A percentile compares a stretch with the other conserved stretches of the same genome.
Conservation (phyloP, 1,140 invertebrate genomes). For the Pentalonia nigronervosa region DNA sequence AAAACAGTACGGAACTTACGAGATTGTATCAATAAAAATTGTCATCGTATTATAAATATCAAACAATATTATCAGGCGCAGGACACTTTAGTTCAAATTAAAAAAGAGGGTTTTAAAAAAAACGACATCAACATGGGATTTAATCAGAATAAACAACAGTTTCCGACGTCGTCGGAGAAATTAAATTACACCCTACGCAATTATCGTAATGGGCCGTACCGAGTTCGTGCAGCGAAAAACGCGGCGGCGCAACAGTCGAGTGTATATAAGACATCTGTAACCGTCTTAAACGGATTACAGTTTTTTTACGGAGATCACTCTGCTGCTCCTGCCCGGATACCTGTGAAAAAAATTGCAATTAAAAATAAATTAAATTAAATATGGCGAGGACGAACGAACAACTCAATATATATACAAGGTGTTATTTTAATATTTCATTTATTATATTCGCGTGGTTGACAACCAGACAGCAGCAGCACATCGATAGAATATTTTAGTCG, state of each 20-base stretch:
- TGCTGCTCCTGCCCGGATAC: too few species aligned
- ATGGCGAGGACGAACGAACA: not conserved
- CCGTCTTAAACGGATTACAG: not conserved
- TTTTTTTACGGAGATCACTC: not conserved
- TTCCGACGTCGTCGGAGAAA: not conserved
- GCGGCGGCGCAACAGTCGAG: not conserved
- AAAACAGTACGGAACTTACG: not conserved
- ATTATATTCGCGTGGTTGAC: too few species aligned
- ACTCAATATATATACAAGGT: not conserved
- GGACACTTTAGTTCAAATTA: not conserved
- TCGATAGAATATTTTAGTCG: too few species aligned
- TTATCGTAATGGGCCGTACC: not conserved
- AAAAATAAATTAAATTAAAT: not conserved
- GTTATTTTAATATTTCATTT: too few species aligned
- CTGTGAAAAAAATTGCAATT: not conserved
- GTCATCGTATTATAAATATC: not conserved
- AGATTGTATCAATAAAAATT: not conserved
- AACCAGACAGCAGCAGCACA: too few species aligned
- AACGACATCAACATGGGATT: not conserved
- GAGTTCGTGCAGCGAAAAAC: not conserved
- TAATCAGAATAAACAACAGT: constrained; percentile 2
- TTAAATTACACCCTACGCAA: not conserved
- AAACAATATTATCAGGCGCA: not conserved
- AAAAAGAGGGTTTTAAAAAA: not conserved
- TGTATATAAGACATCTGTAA: not conserved